Conservation (phyloP, 2,797 vertebrate genomes). For the Onychomys leucogaster region DNA sequence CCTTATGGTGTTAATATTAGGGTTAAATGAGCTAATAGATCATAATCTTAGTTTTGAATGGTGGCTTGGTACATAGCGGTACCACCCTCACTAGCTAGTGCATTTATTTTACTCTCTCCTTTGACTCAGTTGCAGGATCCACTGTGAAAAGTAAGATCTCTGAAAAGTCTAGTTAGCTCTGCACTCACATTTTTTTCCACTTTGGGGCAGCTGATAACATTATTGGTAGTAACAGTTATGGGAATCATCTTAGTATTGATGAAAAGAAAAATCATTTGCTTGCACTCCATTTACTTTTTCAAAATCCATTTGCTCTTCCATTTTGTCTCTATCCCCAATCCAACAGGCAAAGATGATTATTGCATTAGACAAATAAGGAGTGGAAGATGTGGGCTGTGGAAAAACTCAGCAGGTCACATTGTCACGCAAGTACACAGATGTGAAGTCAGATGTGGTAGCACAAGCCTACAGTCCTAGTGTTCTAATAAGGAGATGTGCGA, state of each 20-base stretch:
- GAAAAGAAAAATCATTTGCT: slow-evolving; percentile 2
- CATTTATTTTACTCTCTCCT: slow-evolving; percentile 19
- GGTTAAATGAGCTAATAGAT: slow-evolving; percentile 14
- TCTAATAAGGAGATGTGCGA: background rate
- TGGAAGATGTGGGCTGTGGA: background rate
- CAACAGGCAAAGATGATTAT: background rate
- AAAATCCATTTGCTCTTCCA: background rate
- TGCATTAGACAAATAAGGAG: slow-evolving; percentile 8
- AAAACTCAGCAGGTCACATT: too few species aligned
- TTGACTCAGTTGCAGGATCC: background rate
- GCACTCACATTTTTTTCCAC: background rate
- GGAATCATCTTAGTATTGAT: background rate
- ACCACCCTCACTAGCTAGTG: background rate
- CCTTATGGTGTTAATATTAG: background rate
- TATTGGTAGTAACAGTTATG: background rate
- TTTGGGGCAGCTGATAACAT: background rate
- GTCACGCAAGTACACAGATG: background rate
- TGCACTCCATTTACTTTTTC: background rate
- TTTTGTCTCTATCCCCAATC: background rate
- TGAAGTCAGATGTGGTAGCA: background rate
- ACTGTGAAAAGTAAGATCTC: background rate
- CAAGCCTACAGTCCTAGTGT: too few species aligned
- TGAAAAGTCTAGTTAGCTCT: background rate
- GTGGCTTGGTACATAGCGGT: background rate
- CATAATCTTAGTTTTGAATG: slow-evolving; percentile 40